A percentile compares a stretch with the other conserved stretches of the same genome.
These are phyloP conservation scores for Watsonalla cultraria DNA, from an alignment of 2,888 invertebrate species.

Conservation along the genomic window DNA sequence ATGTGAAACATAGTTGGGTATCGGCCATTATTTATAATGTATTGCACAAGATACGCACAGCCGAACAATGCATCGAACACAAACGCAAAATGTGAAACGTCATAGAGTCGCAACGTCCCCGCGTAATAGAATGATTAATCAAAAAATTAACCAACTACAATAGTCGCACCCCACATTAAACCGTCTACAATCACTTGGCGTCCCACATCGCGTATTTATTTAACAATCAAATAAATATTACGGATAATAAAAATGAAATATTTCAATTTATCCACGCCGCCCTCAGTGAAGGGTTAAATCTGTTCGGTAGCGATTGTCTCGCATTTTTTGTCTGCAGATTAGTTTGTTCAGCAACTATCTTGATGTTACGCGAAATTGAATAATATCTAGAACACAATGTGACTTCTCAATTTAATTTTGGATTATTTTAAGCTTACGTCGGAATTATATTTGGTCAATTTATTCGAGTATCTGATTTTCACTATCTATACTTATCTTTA, in stretches of 20 bases:
- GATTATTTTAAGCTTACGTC: conserved; percentile 25
- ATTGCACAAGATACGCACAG: conserved; percentile 13
- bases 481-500: background rate
- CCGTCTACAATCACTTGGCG: conserved; percentile 64
- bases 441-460: conserved; percentile 30
- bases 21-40: background rate
- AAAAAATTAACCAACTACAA: conserved; percentile 78
- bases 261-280: conserved; percentile 74
- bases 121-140: conserved; percentile 70
- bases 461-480: conserved; percentile 12
- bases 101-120: conserved; percentile 59
- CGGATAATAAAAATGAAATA: conserved; percentile 76
- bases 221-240: conserved; percentile 79
- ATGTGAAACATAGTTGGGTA: background rate
- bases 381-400: conserved; percentile 54
- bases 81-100: conserved; percentile 46
- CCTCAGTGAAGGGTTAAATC: conserved; percentile 67
- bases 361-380: conserved; percentile 72
- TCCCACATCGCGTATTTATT: conserved; percentile 76
- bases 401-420: conserved; percentile 30
- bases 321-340: conserved; percentile 58
- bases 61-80: conserved; percentile 23
- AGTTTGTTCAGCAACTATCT: conserved; percentile 51
- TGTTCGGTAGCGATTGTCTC: conserved; percentile 41
- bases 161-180: conserved; percentile 64